Evolutionary conservation across 1,140 invertebrate species (phyloP).

Genomic region (Temnothorax longispinosus): DNA sequence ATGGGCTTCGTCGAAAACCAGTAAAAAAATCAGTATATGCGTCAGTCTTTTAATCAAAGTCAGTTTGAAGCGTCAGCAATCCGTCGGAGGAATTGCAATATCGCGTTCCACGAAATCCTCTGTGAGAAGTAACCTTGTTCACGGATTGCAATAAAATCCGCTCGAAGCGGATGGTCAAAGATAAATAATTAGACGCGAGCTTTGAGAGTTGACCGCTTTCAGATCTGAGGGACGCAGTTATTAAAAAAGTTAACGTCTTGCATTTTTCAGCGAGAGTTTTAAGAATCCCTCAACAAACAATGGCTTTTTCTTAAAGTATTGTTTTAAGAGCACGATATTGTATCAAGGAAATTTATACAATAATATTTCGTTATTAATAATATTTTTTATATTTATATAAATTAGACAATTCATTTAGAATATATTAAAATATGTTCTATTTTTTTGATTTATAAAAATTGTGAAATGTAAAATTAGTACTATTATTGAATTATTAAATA

Average conservation of each 20-base stretch:
- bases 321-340: background rate
- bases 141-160: constrained; percentile 30
- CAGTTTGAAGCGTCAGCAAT: constrained; percentile 30
- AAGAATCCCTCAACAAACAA: constrained; percentile 23
- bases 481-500: background rate
- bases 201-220: constrained; percentile 33
- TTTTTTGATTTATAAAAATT: constrained; percentile 5
- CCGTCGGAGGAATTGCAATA: constrained; percentile 39
- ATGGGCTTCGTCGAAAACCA: background rate
- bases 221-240: constrained; percentile 5
- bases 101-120: constrained; percentile 41
- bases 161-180: constrained; percentile 7
- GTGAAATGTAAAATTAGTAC: background rate
- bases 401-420: background rate
- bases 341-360: background rate
- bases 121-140: constrained; percentile 19
- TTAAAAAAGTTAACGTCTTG: constrained; percentile 52
- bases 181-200: constrained; percentile 51
- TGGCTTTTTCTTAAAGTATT: background rate
- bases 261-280: background rate
- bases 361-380: background rate
- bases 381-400: background rate
- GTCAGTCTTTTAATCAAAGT: constrained; percentile 37
- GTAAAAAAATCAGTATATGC: constrained; percentile 7
- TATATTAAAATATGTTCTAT: background rate